Evolutionary conservation across 64 coral and sea anemone genomes (phyloP), one percentile per base, ranked within the genome.

Genomic region (Platygyra sinensis): DNA sequence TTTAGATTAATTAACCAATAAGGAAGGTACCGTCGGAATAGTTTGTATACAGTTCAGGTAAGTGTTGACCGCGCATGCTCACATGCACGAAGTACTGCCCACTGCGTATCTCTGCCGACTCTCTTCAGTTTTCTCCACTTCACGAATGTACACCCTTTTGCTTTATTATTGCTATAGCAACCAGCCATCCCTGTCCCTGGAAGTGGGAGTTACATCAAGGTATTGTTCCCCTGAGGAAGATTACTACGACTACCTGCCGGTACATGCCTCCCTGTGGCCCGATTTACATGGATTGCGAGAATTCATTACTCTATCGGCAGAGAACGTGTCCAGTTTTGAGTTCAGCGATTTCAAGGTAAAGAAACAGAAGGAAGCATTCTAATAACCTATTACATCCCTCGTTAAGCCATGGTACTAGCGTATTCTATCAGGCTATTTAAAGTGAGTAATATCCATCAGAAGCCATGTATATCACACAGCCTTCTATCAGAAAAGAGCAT

Each of bases 161-260:
- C 30, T 74, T 15, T 22, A 46, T 67, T 67, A 31, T 63, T 38
- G 57, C 28, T 72, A 71, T 49, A 85, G 81, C 33, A 51, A 67
- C 11, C 69, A 85, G 31, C 63, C 81, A 69, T 50, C 63, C 81
- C 0, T 85, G 5, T 71, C 81, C 62, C 81, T 85, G 15, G 62
- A 85, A 85, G 32, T 85, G 81, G 81, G 81, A 85, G 63, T 71
- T 85, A 0, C 81, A 67, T 85, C 12, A 25, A 6, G 62, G 81
- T 12, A 49, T 85, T 72, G 81, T 72, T 52, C 81, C n/a, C 4
- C 63, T 0, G 33, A 51, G 36, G 81, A 85, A 39, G 81, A 85
- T 85, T 85, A 85, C 42, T 85, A 72, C 12, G 81, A 85, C 39
- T 85, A 85, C 63, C 5, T 5, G 16, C 81, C 81, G 46, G 12